Evolutionary conservation across 2,888 invertebrate genomes (phyloP).

Genomic region (Eulithis prunata): DNA sequence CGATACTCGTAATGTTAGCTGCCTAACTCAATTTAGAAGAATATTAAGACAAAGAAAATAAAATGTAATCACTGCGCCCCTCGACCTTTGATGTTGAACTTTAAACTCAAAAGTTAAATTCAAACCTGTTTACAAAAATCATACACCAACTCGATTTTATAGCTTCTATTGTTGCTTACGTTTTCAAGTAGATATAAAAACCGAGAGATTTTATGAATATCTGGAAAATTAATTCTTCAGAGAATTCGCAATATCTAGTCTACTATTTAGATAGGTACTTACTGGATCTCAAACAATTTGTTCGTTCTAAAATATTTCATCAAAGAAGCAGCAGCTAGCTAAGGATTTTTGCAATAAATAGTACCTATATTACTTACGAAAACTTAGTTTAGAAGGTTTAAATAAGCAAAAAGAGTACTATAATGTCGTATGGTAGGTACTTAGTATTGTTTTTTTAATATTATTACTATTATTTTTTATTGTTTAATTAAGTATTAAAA

Average conservation of each 20-base stretch:
- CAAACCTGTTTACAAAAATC: slow-evolving; percentile 4
- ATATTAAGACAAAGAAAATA: slow-evolving; percentile 28
- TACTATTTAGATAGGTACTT: neutral
- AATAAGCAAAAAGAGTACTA: no score
- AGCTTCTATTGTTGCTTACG: neutral
- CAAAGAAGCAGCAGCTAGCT: neutral
- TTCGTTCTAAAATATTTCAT: slow-evolving; percentile 1
- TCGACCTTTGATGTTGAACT: slow-evolving; percentile 14
- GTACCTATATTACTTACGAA: no score
- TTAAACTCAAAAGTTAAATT: slow-evolving; percentile 23
- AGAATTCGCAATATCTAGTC: neutral
- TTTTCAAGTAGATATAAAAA: neutral
- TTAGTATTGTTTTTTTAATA: no score
- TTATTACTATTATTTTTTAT: no score
- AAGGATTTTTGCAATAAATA: slow-evolving; percentile 12
- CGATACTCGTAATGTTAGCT: slow-evolving; percentile 17
- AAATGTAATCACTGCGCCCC: slow-evolving; percentile 21
- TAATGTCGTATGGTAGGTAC: no score
- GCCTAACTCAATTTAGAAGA: slow-evolving; percentile 25
- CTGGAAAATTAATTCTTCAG: neutral
- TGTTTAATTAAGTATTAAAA: no score
- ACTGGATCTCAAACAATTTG: neutral
- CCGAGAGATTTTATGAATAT: neutral
- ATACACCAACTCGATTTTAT: neutral
- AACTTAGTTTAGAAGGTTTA: no score